Conservation (phyloP, 2,113 vertebrate genomes). For the Cyanoramphus novaezelandiae region DNA sequence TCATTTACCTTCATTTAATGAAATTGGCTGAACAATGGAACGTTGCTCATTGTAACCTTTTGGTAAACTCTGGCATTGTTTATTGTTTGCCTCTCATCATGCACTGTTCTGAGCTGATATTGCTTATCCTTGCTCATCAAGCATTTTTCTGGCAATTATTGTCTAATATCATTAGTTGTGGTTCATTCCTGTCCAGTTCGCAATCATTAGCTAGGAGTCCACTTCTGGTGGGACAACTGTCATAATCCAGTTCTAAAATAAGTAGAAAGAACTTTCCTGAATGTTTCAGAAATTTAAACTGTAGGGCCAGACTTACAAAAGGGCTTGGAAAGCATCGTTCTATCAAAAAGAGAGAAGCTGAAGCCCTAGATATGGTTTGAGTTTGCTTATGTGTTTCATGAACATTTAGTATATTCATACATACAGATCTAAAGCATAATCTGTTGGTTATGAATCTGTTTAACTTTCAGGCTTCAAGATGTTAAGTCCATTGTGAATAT, state of each 20-base stretch:
- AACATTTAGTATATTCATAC: not conserved
- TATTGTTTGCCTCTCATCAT: not conserved
- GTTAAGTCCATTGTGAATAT: not conserved
- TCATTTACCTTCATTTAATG: constrained; percentile 41
- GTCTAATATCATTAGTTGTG: not conserved
- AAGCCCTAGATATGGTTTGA: not conserved
- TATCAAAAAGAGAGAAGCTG: not conserved
- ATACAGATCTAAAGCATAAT: not conserved
- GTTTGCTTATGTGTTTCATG: not conserved
- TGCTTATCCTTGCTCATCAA: not conserved
- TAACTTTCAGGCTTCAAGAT: not conserved
- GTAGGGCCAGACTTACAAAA: not conserved
- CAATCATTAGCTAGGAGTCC: not conserved
- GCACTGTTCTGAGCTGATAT: not conserved
- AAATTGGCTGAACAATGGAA: not conserved
- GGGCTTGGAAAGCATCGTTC: not conserved
- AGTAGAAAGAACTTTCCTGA: not conserved
- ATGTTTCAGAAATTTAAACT: not conserved
- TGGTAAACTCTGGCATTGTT: constrained; percentile 5
- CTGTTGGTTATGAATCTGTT: not conserved
- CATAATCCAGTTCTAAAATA: not conserved
- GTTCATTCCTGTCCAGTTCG: not conserved
- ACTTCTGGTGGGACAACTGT: not conserved
- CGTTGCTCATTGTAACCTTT: constrained; percentile 6
- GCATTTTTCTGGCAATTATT: not conserved